phyloP scores from a whole-genome alignment of 2,888 invertebrate species.

The Ophion ellenae region DNA sequence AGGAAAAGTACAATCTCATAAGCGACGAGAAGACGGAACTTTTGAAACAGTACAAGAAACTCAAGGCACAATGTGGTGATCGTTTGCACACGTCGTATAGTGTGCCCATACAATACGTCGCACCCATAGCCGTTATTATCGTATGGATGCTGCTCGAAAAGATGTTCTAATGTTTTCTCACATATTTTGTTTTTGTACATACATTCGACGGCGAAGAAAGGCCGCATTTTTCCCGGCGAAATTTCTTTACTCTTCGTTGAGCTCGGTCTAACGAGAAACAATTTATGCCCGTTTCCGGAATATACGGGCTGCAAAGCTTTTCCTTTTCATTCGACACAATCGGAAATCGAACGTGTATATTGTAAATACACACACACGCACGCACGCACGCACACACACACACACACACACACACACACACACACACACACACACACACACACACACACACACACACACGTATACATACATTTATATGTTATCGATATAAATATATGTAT shows the following conservation, averaged over 20 bases:
- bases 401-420: constrained; percentile 66
- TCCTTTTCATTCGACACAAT: constrained; percentile 7
- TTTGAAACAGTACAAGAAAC: constrained; percentile 86
- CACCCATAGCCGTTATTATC: constrained; percentile 86
- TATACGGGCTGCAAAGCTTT: constrained; percentile 1
- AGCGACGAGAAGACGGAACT: constrained; percentile 87
- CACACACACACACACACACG: constrained; percentile 68
- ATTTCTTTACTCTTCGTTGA: not conserved
- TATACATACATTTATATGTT: constrained; percentile 57
- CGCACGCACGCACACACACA: constrained; percentile 65
- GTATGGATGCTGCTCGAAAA: constrained; percentile 86
- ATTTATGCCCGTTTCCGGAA: constrained; percentile 5
- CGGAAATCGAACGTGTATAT: constrained; percentile 58
- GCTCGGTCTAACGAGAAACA: not conserved
- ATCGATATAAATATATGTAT: constrained; percentile 67
- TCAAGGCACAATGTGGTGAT: constrained; percentile 87
- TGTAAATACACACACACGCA: constrained; percentile 67
- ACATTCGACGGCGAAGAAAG: constrained; percentile 33
- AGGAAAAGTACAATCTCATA: constrained; percentile 89
- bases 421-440: constrained; percentile 66
- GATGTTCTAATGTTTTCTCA: constrained; percentile 77
- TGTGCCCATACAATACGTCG: constrained; percentile 86
- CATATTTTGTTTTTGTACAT: constrained; percentile 62
- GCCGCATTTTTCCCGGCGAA: not conserved
- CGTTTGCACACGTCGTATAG: constrained; percentile 86